These are phyloP conservation scores for Biston betularia DNA, from an alignment of 2,888 invertebrate species.

Conservation along the genomic window DNA sequence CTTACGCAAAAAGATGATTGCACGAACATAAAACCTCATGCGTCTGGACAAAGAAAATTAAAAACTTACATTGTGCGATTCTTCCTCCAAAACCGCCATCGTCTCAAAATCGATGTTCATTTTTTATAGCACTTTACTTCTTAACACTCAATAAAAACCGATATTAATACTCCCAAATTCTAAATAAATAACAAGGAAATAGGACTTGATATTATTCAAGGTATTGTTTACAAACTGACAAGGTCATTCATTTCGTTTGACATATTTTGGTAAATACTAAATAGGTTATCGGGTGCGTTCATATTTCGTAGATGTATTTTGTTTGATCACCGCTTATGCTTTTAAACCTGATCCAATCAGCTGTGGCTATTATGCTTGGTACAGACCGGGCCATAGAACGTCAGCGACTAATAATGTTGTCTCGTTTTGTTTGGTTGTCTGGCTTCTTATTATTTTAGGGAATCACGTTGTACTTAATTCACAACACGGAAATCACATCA, in stretches of 20 bases:
- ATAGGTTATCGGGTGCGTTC: conserved; percentile 54
- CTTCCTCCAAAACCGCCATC: conserved; percentile 88
- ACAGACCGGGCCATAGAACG: too few species aligned
- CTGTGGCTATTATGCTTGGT: too few species aligned
- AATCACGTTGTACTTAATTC: too few species aligned
- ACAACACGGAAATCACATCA: too few species aligned
- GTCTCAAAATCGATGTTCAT: conserved; percentile 87
- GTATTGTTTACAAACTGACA: conserved; percentile 92
- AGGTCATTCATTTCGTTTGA: conserved; percentile 85
- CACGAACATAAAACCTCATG: conserved; percentile 10
- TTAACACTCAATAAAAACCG: conserved; percentile 46
- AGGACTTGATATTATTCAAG: conserved; percentile 75
- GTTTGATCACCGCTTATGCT: conserved; percentile 43
- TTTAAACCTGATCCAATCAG: too few species aligned
- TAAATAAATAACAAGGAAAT: conserved; percentile 84
- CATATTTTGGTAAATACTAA: conserved; percentile 79
- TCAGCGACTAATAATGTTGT: too few species aligned
- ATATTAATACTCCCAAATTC: conserved; percentile 60
- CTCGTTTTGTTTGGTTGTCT: too few species aligned
- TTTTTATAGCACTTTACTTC: conserved; percentile 41
- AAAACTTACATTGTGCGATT: conserved; percentile 86
- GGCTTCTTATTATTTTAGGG: too few species aligned
- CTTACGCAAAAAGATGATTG: not conserved
- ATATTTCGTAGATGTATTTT: conserved; percentile 38
- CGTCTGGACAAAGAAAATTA: conserved; percentile 62